A percentile compares a stretch with the other conserved stretches of the same genome.
Evolutionary conservation across 2,888 invertebrate genomes (phyloP).

Genomic region (Drosophila pegasa): DNA sequence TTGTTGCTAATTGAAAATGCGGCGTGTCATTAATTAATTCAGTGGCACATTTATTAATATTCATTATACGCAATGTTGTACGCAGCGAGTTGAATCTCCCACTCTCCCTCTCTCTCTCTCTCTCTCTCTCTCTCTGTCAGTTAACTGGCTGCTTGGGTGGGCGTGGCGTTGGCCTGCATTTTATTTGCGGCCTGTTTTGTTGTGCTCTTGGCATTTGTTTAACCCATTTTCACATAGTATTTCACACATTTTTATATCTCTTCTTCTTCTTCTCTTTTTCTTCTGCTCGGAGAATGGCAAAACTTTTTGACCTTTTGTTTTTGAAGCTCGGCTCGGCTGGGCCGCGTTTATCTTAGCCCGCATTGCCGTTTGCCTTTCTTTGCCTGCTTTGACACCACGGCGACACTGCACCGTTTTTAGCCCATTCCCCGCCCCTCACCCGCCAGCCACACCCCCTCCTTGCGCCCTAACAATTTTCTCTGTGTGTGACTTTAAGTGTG

Average conservation of each 20-base stretch:
- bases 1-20: slow-evolving; percentile 66
- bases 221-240: slow-evolving; percentile 59
- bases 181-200: slow-evolving; percentile 50
- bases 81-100: slow-evolving; percentile 14
- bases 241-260: slow-evolving; percentile 28
- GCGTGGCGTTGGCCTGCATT: slow-evolving; percentile 54
- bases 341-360: slow-evolving; percentile 67
- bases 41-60: slow-evolving; percentile 72
- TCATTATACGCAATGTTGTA: slow-evolving; percentile 69
- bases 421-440: not conserved
- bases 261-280: not conserved
- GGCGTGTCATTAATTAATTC: slow-evolving; percentile 66
- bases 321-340: slow-evolving; percentile 25
- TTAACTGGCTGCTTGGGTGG: slow-evolving; percentile 13
- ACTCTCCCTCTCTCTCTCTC: not conserved
- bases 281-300: slow-evolving; percentile 8
- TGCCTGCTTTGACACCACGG: slow-evolving; percentile 69
- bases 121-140: not conserved
- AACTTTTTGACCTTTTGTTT: slow-evolving; percentile 74
- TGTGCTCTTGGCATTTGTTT: slow-evolving; percentile 63
- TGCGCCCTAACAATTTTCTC: slow-evolving; percentile 32
- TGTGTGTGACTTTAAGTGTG: slow-evolving; percentile 80
- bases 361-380: slow-evolving; percentile 66
- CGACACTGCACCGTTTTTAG: slow-evolving; percentile 60
- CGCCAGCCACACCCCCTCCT: slow-evolving; percentile 1